phyloP scores from a whole-genome alignment of 2,113 vertebrate genomes.

The Sorex araneus region DNA sequence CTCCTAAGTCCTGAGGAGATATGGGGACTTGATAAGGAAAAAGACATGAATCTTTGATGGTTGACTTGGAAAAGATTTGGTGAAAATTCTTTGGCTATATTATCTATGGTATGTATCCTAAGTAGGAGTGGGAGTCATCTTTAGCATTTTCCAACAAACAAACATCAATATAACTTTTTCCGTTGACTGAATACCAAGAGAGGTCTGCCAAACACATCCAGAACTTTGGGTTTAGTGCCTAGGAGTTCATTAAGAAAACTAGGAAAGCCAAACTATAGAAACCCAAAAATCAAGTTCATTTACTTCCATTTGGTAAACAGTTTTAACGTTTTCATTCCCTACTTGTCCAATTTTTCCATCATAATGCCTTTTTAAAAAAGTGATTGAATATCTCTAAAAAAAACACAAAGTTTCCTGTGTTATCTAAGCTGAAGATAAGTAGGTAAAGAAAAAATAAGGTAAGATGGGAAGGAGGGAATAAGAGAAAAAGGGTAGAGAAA shows the following conservation, averaged over 20 bases:
- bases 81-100: not conserved
- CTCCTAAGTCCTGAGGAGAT: not conserved
- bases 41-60: not conserved
- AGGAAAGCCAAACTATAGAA: not conserved
- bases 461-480: not conserved
- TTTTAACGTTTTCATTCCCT: slow-evolving; percentile 24
- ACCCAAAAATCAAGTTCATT: not conserved
- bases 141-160: slow-evolving; percentile 46
- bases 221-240: not conserved
- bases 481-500: not conserved
- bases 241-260: not conserved
- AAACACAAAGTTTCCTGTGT: not conserved
- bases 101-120: not conserved
- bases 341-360: not conserved
- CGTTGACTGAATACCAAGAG: not conserved
- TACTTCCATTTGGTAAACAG: not conserved
- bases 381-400: slow-evolving; percentile 13
- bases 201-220: not conserved
- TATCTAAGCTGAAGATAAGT: not conserved
- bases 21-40: not conserved
- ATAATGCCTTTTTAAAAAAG: slow-evolving; percentile 17
- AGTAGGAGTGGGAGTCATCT: not conserved
- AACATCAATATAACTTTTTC: not conserved
- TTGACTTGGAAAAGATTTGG: not conserved
- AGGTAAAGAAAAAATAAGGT: not conserved